These are phyloP conservation scores for Drosophila sulfurigaster DNA, from an alignment of 1,140 invertebrate genomes.

Conservation along the genomic window DNA sequence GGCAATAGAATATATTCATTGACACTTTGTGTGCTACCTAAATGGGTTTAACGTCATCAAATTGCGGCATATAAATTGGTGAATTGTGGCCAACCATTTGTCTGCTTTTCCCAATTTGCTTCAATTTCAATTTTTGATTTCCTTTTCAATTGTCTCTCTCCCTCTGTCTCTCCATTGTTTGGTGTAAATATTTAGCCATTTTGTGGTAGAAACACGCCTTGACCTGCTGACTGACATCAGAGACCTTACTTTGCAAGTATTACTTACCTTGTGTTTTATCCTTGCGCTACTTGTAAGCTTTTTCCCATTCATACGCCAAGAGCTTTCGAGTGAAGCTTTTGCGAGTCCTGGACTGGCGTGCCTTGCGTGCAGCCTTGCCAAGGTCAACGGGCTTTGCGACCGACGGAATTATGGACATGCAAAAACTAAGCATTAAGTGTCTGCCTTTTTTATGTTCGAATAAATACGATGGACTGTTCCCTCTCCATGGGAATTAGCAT, in stretches of 20 bases:
- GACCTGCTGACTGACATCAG: constrained; percentile 41
- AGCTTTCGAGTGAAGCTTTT: constrained; percentile 34
- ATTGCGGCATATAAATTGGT: constrained; percentile 18
- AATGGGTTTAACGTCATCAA: constrained; percentile 17
- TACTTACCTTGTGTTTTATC: constrained; percentile 43
- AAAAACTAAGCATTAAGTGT: constrained; percentile 40
- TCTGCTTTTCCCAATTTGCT: neutral
- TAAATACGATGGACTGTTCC: neutral
- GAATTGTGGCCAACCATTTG: neutral
- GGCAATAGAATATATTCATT: constrained; percentile 33
- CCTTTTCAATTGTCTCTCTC: constrained; percentile 5
- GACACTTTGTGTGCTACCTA: constrained; percentile 9
- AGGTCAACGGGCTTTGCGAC: constrained; percentile 49
- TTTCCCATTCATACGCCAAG: constrained; percentile 32
- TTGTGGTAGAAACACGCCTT: constrained; percentile 40
- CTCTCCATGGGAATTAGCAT: constrained; percentile 23
- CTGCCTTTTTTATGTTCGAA: constrained; percentile 7
- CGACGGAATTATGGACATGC: constrained; percentile 28
- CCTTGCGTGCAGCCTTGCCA: constrained; percentile 59
- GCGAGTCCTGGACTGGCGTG: neutral
- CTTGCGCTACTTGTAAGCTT: constrained; percentile 55
- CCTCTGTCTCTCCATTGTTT: too few species aligned
- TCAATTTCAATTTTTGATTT: neutral
- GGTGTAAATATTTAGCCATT: neutral
- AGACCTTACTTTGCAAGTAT: constrained; percentile 20